These are phyloP conservation scores for Cariama cristata DNA, from an alignment of 2,113 vertebrate species.

Conservation along the genomic window DNA sequence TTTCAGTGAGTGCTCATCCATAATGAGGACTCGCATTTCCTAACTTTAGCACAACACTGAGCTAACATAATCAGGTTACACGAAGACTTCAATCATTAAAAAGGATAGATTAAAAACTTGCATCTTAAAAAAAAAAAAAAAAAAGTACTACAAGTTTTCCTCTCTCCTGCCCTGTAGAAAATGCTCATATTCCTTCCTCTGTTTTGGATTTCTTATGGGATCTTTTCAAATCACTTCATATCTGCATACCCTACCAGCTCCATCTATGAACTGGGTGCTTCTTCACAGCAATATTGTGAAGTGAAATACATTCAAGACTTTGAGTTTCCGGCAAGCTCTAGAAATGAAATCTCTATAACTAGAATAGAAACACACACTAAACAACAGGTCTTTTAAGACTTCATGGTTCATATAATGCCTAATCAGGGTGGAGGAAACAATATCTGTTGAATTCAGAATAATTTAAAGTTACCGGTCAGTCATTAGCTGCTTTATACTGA, in stretches of 20 bases:
- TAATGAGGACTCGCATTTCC: not conserved
- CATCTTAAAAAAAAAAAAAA: not conserved
- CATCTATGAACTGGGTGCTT: not conserved
- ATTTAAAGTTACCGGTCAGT: not conserved
- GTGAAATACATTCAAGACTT: not conserved
- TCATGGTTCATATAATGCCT: accelerated
- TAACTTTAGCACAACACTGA: not conserved
- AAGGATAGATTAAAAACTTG: not conserved
- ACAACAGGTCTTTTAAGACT: not conserved
- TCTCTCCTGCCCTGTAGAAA: not conserved
- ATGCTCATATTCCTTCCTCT: accelerated
- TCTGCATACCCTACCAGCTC: not conserved
- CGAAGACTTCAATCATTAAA: not conserved
- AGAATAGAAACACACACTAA: not conserved
- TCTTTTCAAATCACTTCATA: not conserved
- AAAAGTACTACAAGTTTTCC: not conserved
- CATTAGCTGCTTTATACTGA: not conserved
- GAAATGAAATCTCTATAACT: not conserved
- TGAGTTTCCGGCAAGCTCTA: not conserved
- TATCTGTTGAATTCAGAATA: not conserved
- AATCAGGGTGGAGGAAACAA: not conserved
- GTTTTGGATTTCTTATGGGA: not conserved
- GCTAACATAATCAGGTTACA: not conserved
- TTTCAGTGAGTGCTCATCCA: not conserved
- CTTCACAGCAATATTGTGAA: not conserved